phyloP scores from a whole-genome alignment of 2,797 vertebrate species.

The Acanthurus leucopareius region DNA sequence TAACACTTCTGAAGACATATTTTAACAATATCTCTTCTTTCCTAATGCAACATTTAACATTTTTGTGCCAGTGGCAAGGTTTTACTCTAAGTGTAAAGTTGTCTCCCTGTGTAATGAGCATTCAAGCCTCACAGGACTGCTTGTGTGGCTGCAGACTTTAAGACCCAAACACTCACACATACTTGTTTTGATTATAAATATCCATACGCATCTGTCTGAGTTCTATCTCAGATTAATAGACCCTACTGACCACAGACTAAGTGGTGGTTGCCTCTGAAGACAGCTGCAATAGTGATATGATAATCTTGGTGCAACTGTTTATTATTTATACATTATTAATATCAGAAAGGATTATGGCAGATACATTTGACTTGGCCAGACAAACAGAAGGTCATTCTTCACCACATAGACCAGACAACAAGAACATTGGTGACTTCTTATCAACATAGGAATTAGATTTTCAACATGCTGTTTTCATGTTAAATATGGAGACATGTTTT shows the following conservation, averaged over 20 bases:
- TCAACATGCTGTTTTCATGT: not conserved
- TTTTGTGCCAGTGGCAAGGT: too few species aligned
- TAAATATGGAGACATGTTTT: not conserved
- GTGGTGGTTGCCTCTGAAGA: conserved; percentile 13
- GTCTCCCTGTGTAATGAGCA: too few species aligned
- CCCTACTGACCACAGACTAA: conserved; percentile 5
- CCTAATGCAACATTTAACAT: too few species aligned
- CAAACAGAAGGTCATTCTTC: conserved; percentile 50
- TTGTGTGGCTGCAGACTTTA: too few species aligned
- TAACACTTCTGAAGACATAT: too few species aligned
- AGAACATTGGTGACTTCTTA: conserved; percentile 15
- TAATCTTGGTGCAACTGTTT: conserved; percentile 20
- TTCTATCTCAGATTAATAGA: conserved; percentile 19
- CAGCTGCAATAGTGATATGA: conserved; percentile 41
- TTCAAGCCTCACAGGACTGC: not conserved
- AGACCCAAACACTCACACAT: conserved; percentile 15
- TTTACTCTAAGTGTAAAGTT: not conserved
- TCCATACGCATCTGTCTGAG: conserved; percentile 17
- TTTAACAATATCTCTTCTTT: too few species aligned
- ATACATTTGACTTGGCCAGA: conserved; percentile 19
- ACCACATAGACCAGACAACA: conserved; percentile 8
- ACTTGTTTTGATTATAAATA: conserved; percentile 22
- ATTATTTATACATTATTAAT: conserved; percentile 60
- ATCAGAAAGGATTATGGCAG: conserved; percentile 45
- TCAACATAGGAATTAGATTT: conserved; percentile 8